These are phyloP conservation scores for Pipistrellus kuhlii DNA, from an alignment of 2,797 vertebrate species.

Conservation along the genomic window DNA sequence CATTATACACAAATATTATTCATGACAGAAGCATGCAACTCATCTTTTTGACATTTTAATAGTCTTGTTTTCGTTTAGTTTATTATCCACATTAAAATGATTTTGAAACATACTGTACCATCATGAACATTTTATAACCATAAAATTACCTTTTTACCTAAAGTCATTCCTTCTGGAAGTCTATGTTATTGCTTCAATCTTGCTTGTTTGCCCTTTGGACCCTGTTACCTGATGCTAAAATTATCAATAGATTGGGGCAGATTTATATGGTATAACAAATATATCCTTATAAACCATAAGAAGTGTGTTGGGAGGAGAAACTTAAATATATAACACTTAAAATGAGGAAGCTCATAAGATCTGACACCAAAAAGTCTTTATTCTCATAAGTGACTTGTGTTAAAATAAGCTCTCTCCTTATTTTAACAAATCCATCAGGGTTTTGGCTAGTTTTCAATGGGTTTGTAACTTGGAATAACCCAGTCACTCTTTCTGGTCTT, in stretches of 20 bases:
- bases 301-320: neutral
- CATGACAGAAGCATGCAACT: neutral
- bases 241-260: neutral
- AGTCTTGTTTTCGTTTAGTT: constrained; percentile 39
- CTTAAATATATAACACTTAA: neutral
- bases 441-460: neutral
- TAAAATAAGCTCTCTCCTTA: neutral
- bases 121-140: neutral
- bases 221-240: neutral
- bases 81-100: neutral
- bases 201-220: neutral
- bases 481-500: neutral
- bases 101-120: neutral
- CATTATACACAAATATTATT: constrained; percentile 29
- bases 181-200: neutral
- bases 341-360: neutral
- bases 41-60: neutral
- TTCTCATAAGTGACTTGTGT: neutral
- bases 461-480: neutral
- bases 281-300: neutral
- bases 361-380: neutral
- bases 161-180: neutral
- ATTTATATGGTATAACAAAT: constrained; percentile 32
- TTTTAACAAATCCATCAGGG: neutral
- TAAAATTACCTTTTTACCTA: neutral